Evolutionary conservation across 2,797 vertebrate genomes (phyloP), one percentile per base, ranked within the genome.

Genomic region (Hylomyscus alleni): DNA sequence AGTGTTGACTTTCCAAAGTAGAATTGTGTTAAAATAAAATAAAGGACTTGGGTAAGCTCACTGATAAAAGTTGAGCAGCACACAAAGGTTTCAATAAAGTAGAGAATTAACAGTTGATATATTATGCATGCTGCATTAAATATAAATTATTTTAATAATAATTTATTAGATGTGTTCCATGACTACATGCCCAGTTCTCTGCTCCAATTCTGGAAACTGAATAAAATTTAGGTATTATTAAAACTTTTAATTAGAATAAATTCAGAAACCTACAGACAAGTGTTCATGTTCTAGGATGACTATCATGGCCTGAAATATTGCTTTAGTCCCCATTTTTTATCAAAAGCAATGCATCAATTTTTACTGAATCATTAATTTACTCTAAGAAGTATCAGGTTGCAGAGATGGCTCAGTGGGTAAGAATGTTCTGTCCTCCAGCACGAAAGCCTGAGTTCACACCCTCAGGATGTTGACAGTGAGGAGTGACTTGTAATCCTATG

Each of bases 111-210:
- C 40, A 87, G 76, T 91, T 34, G 54, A 9, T 44, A 65, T 90
- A 76, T 87, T 81, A 72, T 58, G 2, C 26, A 89, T 62, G 17
- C 4, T 77, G 24, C 24, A 89, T 72, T 90, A 80, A 89, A 82
- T 75, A 34, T 40, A 34, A 83, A 91, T 69, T 86, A 75, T 89
- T 92, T 76, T n/a, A 90, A 90, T 2, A 80, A 22, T 54, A 76
- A 82, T 83, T 44, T 75, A 24, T 34, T 94, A 69, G 86, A 73
- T 81, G 40, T 87, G 50, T 8, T 72, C 11, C 26, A 52, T 72
- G 34, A 76, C 26, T 84, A 24, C 0, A 65, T 72, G 17, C 20
- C 17, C 6, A 89, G n/a, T 2, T 10, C 3, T 73, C 65, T 13
- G 77, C 80, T 54, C 4, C 29, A 81, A n/a, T 40, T 72, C 75